phyloP scores from a whole-genome alignment of 2,113 vertebrate species.

The Python bivittatus region DNA sequence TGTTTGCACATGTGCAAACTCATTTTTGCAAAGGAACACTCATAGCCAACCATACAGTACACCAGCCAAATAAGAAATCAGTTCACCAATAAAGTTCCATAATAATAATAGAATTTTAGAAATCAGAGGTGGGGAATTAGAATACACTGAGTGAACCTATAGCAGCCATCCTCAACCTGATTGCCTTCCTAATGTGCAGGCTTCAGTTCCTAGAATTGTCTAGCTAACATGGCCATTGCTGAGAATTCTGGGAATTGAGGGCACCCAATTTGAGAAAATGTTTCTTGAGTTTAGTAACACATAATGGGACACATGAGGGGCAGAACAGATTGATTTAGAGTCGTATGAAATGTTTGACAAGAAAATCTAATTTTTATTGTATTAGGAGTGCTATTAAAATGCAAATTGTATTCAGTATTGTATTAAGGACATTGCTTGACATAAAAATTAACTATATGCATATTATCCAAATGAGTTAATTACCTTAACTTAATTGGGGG shows the following conservation, averaged over 20 bases:
- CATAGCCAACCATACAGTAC: neutral
- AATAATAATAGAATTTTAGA: neutral
- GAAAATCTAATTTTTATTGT: neutral
- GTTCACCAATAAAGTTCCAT: neutral
- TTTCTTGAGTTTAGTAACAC: neutral
- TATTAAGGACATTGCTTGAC: neutral
- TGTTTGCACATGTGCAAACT: neutral
- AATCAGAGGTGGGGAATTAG: neutral
- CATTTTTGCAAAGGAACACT: neutral
- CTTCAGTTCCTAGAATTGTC: neutral
- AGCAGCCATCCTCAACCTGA: neutral
- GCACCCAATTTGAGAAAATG: neutral
- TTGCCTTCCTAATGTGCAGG: neutral
- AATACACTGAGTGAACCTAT: neutral
- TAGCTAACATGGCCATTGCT: neutral
- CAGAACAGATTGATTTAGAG: neutral
- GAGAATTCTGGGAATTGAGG: neutral
- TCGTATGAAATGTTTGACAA: neutral
- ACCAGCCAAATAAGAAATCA: neutral
- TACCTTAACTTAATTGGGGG: neutral
- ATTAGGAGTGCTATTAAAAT: neutral
- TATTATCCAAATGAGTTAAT: conserved; percentile 13
- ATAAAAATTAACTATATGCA: conserved; percentile 18
- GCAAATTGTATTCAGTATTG: neutral
- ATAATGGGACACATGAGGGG: neutral